These are phyloP conservation scores for Odontocolon sp. DNA, from an alignment of 2,888 invertebrate genomes.

Conservation along the genomic window DNA sequence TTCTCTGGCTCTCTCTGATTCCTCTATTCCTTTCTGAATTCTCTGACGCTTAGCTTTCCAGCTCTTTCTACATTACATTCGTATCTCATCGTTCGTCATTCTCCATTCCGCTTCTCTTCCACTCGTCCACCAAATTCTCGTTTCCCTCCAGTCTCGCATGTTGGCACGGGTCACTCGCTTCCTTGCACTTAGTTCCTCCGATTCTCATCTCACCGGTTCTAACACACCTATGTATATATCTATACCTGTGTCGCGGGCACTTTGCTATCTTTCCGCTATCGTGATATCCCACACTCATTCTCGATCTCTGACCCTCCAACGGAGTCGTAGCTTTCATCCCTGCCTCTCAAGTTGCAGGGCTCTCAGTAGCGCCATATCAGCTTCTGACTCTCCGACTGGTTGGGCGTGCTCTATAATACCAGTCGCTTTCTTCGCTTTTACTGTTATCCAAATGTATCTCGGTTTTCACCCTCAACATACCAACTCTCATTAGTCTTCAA, in stretches of 20 bases:
- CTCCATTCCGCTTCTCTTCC: not conserved
- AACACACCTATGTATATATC: not conserved
- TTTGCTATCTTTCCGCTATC: not conserved
- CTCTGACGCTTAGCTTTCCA: not conserved
- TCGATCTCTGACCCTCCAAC: not conserved
- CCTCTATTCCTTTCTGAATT: slow-evolving; percentile 27
- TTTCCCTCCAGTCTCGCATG: not conserved
- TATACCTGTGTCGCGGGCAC: not conserved
- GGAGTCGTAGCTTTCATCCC: not conserved
- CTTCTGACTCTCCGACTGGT: too few species aligned
- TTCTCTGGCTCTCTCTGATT: slow-evolving; percentile 32
- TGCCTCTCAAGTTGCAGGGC: not conserved
- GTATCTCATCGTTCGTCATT: not conserved
- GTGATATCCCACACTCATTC: not conserved
- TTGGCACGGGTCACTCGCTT: slow-evolving; percentile 11
- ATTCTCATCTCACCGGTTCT: slow-evolving; percentile 14
- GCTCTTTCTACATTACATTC: not conserved
- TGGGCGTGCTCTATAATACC: too few species aligned
- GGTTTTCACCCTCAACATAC: too few species aligned
- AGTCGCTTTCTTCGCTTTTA: too few species aligned
- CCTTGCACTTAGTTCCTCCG: not conserved
- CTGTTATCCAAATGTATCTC: too few species aligned
- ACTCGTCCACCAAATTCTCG: slow-evolving; percentile 1
- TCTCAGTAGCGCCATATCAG: not conserved
- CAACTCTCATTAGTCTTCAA: too few species aligned